Base-by-base conservation (phyloP, 2,888 invertebrate genomes). In the Drosophila kuntzei region DNA sequence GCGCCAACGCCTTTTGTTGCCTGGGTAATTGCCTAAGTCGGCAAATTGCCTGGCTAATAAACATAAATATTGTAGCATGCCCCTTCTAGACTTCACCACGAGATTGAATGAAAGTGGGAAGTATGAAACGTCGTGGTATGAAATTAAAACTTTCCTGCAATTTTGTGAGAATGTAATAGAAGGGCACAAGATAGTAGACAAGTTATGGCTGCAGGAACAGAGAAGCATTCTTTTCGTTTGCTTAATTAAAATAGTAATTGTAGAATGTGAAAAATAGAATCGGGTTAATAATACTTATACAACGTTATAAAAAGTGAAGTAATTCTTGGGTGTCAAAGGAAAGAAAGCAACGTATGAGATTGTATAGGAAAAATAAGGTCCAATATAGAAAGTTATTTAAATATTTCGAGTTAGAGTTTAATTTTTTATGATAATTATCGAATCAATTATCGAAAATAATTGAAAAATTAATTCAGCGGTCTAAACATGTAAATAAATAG, bases 11-110 rank as follows among this genome's bases (percentile, higher is more conserved):
- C 84, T 81, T 81, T 78, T 76, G 76, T 76, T 73, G 73, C 67
- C 60, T 78, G 54, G 67, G 84, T 85, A 86, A 87, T 86, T 86
- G 85, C 85, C 83, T 69, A 87, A 87, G 79, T 76, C 87, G 76
- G 81, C 79, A 79, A 86, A 83, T 87, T 82, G 85, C 79, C 71
- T 62, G 79, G 81, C 78, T 79, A 85, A 87, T 87, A 85, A 85
- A 80, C 85, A 80, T 87, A 87, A 86, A 86, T 85, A 85, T 78
- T 60, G 58, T 34, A 55, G 62, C 37, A 41, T 39, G 39, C n/a
- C 12, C 14, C 34, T 18, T 8, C 34, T 34, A 22, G 18, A 20
- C 55, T 34, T 9, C 22, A 25, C 46, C 47, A 32, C n/a, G 4
- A 32, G 12, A 20, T 8, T 18, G 51, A 41, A 37, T 29, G 50